A percentile compares a stretch with the other conserved stretches of the same genome.
Conservation (phyloP, 2,888 invertebrate genomes). For the Ornithoptera priamus region DNA sequence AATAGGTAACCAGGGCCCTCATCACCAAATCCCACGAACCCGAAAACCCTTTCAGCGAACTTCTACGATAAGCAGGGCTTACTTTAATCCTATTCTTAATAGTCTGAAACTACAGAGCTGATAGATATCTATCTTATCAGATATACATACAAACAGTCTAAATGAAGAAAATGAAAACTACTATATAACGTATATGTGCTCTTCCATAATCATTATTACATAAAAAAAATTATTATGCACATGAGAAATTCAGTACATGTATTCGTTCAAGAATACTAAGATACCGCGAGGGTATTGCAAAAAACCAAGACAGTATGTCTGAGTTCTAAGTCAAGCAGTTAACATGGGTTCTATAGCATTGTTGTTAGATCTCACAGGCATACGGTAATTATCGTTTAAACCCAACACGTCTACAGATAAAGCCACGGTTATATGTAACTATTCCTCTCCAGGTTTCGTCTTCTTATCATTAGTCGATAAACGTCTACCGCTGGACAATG, state of each 20-base stretch:
- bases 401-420: neutral
- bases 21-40: too few relatives aligned
- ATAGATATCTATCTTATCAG: too few relatives aligned
- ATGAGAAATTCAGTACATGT: neutral
- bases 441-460: too few relatives aligned
- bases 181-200: neutral
- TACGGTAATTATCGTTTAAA: slow-evolving; percentile 9
- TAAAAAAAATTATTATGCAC: neutral
- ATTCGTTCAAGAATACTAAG: neutral
- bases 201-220: neutral
- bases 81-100: too few relatives aligned
- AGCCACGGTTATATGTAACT: neutral
- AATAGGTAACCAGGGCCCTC: too few relatives aligned
- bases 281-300: neutral
- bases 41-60: too few relatives aligned
- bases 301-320: neutral
- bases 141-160: too few relatives aligned
- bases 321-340: neutral
- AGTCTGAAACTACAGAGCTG: too few relatives aligned
- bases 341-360: slow-evolving; percentile 6
- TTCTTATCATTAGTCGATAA: too few relatives aligned
- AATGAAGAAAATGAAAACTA: too few relatives aligned
- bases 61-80: too few relatives aligned
- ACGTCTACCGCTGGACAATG: too few relatives aligned
- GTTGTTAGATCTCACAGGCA: slow-evolving; percentile 13